These are phyloP conservation scores for Tuta absoluta DNA, from an alignment of 2,888 invertebrate genomes.

Conservation along the genomic window DNA sequence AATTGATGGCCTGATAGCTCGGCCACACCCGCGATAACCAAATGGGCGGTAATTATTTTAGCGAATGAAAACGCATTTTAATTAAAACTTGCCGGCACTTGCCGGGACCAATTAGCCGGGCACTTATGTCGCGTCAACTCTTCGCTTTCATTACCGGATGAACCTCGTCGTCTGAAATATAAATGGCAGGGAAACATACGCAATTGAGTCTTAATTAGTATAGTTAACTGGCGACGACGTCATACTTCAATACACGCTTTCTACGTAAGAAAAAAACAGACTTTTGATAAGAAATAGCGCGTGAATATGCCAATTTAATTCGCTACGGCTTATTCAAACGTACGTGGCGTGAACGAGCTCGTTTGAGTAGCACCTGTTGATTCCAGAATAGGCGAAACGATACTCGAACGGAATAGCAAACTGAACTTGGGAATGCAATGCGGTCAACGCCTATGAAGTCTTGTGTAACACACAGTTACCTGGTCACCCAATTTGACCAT, in stretches of 20 bases:
- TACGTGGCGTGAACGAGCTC: constrained; percentile 41
- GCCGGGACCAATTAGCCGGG: constrained; percentile 23
- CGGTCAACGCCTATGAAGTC: constrained; percentile 29
- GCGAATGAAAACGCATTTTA: constrained; percentile 35
- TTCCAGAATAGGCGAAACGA: constrained; percentile 39
- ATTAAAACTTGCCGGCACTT: constrained; percentile 35
- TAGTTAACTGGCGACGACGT: constrained; percentile 17
- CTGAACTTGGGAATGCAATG: constrained; percentile 14
- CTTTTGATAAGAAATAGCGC: constrained; percentile 34
- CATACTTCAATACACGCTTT: constrained; percentile 22
- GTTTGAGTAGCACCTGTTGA: constrained; percentile 56
- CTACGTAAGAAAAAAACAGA: constrained; percentile 20
- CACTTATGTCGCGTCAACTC: constrained; percentile 21
- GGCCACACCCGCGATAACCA: constrained; percentile 37
- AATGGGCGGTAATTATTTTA: constrained; percentile 38
- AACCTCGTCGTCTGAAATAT: constrained; percentile 25
- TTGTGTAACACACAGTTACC: constrained; percentile 47
- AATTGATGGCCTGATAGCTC: constrained; percentile 29
- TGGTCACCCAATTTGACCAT: constrained; percentile 57
- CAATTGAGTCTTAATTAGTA: constrained; percentile 21
- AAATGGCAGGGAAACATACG: constrained; percentile 23
- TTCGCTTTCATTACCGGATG: constrained; percentile 18
- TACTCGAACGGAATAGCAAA: constrained; percentile 36
- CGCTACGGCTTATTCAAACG: constrained; percentile 28
- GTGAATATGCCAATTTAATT: constrained; percentile 29